phyloP scores from a whole-genome alignment of 2,888 invertebrate species.

The Caenorhabditis afra region DNA sequence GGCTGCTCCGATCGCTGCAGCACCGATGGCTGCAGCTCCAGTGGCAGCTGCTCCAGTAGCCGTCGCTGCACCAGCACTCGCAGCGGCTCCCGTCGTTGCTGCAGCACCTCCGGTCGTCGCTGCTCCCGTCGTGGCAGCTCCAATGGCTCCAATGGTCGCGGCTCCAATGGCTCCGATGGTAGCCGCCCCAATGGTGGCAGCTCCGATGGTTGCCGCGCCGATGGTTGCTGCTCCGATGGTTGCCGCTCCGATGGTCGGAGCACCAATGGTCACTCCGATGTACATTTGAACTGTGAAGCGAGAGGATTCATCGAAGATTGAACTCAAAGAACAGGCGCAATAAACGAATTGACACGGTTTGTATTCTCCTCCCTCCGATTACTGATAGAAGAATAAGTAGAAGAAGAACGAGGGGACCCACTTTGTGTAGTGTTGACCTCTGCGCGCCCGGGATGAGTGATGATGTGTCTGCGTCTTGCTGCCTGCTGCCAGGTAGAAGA shows the following conservation, averaged over 20 bases:
- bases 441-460: constrained; percentile 4
- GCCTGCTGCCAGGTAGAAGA: constrained; percentile 24
- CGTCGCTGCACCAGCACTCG: constrained; percentile 19
- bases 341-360: too few relatives aligned
- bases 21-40: neutral
- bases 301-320: too few relatives aligned
- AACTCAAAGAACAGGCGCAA: constrained; percentile 10
- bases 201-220: neutral
- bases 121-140: neutral
- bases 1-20: constrained; percentile 1
- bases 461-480: constrained; percentile 27
- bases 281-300: neutral
- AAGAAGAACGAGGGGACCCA: too few relatives aligned
- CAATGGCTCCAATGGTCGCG: neutral
- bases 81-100: constrained; percentile 3
- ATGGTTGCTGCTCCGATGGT: neutral
- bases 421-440: constrained; percentile 2
- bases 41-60: neutral
- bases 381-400: too few relatives aligned
- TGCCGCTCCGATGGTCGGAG: neutral
- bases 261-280: neutral
- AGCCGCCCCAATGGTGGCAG: neutral
- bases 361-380: too few relatives aligned
- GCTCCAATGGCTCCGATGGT: neutral
- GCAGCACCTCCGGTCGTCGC: neutral